Evolutionary conservation across 2,797 vertebrate genomes (phyloP).

Genomic region (Parauchenoglanis ngamensis): DNA sequence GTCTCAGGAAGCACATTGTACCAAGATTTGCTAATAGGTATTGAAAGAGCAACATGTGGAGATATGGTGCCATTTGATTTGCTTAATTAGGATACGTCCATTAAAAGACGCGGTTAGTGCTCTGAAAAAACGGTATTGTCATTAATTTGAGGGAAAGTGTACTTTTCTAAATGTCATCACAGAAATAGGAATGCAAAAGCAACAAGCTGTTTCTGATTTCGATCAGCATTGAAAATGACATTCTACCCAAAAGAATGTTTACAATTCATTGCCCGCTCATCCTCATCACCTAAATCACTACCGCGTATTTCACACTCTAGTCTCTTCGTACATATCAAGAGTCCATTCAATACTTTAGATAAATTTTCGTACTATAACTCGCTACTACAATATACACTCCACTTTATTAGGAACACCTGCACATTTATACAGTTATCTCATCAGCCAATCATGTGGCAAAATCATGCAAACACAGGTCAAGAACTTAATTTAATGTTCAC

Average conservation of each 20-base stretch:
- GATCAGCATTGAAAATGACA: not conserved
- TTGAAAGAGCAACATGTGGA: slow-evolving; percentile 32
- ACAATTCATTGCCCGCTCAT: not conserved
- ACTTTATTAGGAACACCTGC: not conserved
- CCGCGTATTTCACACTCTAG: not conserved
- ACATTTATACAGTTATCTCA: not conserved
- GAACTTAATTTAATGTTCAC: not conserved
- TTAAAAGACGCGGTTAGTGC: slow-evolving; percentile 5
- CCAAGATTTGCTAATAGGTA: slow-evolving; percentile 6
- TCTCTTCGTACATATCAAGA: not conserved
- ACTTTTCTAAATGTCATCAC: slow-evolving; percentile 34
- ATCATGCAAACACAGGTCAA: not conserved
- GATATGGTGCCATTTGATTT: slow-evolving; percentile 26
- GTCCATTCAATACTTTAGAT: not conserved
- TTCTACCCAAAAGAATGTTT: not conserved
- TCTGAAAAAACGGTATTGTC: slow-evolving; percentile 4
- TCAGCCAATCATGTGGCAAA: not conserved
- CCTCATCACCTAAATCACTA: not conserved
- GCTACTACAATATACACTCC: not conserved
- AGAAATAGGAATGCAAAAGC: not conserved
- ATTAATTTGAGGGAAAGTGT: slow-evolving; percentile 19
- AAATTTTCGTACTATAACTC: not conserved
- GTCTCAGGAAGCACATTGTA: slow-evolving; percentile 11
- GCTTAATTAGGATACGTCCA: slow-evolving; percentile 40
- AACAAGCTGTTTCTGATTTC: not conserved